phyloP scores from a whole-genome alignment of 2,888 invertebrate species.

The Alsophila aescularia region DNA sequence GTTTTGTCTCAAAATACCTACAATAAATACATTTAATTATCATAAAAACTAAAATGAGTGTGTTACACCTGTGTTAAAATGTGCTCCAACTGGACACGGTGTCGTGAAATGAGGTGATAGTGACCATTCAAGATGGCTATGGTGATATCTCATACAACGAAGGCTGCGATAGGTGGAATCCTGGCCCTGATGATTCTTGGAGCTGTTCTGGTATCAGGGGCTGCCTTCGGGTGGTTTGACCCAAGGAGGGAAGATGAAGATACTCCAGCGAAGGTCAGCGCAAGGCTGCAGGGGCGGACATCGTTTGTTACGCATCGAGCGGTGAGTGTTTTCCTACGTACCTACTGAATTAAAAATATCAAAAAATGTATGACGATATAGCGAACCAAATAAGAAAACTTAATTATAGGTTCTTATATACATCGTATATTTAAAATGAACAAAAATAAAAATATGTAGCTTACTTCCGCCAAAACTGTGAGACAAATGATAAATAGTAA shows the following conservation, averaged over 20 bases:
- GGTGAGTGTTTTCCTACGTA: conserved; percentile 65
- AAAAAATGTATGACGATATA: no score
- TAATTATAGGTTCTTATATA: no score
- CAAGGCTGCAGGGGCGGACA: conserved; percentile 73
- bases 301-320: conserved; percentile 79
- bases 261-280: conserved; percentile 75
- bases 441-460: no score
- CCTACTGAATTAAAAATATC: no score
- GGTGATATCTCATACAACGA: conserved; percentile 81
- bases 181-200: conserved; percentile 77
- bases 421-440: no score
- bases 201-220: conserved; percentile 76
- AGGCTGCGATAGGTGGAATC: conserved; percentile 77
- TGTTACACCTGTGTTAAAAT: background rate
- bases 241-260: conserved; percentile 77
- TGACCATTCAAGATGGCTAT: conserved; percentile 71
- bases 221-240: conserved; percentile 79
- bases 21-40: no score
- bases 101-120: conserved; percentile 65
- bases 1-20: no score
- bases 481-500: no score
- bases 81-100: conserved; percentile 29
- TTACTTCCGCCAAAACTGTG: no score
- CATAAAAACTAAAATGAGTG: background rate
- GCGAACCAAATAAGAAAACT: no score